Evolutionary conservation across 2,797 vertebrate genomes (phyloP).

Genomic region (Botia almorhae): DNA sequence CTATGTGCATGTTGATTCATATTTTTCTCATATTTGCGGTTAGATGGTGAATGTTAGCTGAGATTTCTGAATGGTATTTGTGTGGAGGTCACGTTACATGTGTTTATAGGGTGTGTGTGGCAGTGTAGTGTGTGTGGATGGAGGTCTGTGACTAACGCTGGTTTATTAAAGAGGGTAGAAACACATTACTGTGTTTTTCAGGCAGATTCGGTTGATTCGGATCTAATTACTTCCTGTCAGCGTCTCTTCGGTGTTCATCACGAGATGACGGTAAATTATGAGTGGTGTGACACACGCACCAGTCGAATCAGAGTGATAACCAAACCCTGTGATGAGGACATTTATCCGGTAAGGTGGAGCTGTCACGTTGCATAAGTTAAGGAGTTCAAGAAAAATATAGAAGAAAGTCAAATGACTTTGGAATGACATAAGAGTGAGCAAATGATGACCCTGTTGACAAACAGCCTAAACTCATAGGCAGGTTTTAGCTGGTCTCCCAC

Average conservation of each 20-base stretch:
- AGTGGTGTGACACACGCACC: neutral
- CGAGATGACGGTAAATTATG: neutral
- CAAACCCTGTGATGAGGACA: neutral
- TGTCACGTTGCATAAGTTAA: no score
- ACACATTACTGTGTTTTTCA: conserved; percentile 32
- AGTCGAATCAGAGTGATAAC: neutral
- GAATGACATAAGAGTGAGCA: no score
- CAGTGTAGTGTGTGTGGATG: conserved; percentile 28
- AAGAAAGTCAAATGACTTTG: no score
- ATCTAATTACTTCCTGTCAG: neutral
- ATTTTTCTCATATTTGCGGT: conserved; percentile 36
- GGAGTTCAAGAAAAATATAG: neutral
- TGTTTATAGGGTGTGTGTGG: conserved; percentile 8
- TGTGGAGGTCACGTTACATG: conserved; percentile 25
- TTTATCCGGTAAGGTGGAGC: neutral
- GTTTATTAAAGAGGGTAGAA: conserved; percentile 30
- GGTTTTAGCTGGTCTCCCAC: no score
- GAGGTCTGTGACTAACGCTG: conserved; percentile 30
- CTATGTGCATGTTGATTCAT: conserved; percentile 6
- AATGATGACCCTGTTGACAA: no score
- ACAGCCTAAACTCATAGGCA: no score
- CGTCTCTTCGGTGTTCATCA: neutral
- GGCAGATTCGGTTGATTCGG: conserved; percentile 34
- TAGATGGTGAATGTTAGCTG: conserved; percentile 7
- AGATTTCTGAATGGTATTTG: conserved; percentile 3